Percentiles rank a stretch among this genome's conserved stretches.
Evolutionary conservation across 2,888 invertebrate genomes (phyloP).

Genomic region (Parapristionchus giblindavisi): DNA sequence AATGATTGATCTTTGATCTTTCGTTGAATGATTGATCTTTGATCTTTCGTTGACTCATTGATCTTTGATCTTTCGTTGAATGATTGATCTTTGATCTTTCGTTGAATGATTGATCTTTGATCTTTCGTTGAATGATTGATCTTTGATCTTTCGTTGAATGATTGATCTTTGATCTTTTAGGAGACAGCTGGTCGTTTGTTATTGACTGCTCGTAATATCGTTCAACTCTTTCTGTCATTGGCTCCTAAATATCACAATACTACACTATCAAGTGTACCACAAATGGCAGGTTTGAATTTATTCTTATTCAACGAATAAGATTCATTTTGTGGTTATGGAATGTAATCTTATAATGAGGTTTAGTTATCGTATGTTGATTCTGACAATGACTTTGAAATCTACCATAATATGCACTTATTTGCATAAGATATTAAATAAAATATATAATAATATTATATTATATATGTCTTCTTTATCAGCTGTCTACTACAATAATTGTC

Average conservation of each 20-base stretch:
- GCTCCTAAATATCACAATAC: constrained; percentile 58
- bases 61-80: not conserved
- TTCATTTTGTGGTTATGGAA: too few relatives aligned
- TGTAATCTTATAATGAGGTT: too few relatives aligned
- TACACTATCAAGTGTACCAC: constrained; percentile 60
- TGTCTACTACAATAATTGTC: constrained; percentile 65
- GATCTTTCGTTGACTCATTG: too few relatives aligned
- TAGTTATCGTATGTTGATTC: too few relatives aligned
- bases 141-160: not conserved
- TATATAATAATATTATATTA: not conserved
- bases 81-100: too few relatives aligned
- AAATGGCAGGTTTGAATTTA: constrained; percentile 62
- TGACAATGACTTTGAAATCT: too few relatives aligned
- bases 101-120: too few relatives aligned
- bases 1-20: not conserved
- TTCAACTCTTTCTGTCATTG: constrained; percentile 59
- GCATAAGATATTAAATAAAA: too few relatives aligned
- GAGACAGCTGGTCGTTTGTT: constrained; percentile 46
- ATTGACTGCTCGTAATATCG: constrained; percentile 60
- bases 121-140: too few relatives aligned
- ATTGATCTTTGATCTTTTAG: constrained; percentile 36
- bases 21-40: constrained; percentile 24
- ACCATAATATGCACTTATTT: too few relatives aligned
- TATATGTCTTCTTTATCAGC: constrained; percentile 44
- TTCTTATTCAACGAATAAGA: too few relatives aligned